These are phyloP conservation scores for Melanargia galathea DNA, from an alignment of 2,888 invertebrate genomes.

Conservation along the genomic window DNA sequence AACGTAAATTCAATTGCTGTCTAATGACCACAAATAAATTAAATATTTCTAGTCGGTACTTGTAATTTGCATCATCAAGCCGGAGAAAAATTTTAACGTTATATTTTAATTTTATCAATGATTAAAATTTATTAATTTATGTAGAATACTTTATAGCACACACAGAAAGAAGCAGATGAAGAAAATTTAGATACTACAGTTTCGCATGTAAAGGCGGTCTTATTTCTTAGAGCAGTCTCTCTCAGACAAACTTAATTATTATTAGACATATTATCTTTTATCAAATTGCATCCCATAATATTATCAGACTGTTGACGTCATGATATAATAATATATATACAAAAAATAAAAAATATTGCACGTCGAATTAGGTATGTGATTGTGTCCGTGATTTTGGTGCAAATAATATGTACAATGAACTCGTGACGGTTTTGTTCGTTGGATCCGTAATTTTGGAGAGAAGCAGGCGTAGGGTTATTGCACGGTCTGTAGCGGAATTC, in stretches of 20 bases:
- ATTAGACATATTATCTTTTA: no score
- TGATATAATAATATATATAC: no score
- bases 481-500: conserved; percentile 65
- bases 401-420: conserved; percentile 35
- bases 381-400: conserved; percentile 4
- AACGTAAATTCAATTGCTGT: conserved; percentile 1
- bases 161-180: no score
- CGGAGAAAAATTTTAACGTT: neutral
- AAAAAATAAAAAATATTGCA: no score
- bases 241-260: no score
- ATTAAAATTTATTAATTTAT: neutral
- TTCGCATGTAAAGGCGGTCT: no score
- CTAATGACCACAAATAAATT: conserved; percentile 11
- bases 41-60: neutral
- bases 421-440: conserved; percentile 25
- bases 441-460: conserved; percentile 31
- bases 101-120: neutral
- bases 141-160: no score
- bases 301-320: no score
- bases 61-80: neutral
- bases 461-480: conserved; percentile 41
- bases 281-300: no score
- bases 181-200: no score
- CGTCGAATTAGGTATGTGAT: conserved; percentile 2
- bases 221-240: no score